Conservation (phyloP, 2,797 vertebrate species). For the Amniataba percoides region DNA sequence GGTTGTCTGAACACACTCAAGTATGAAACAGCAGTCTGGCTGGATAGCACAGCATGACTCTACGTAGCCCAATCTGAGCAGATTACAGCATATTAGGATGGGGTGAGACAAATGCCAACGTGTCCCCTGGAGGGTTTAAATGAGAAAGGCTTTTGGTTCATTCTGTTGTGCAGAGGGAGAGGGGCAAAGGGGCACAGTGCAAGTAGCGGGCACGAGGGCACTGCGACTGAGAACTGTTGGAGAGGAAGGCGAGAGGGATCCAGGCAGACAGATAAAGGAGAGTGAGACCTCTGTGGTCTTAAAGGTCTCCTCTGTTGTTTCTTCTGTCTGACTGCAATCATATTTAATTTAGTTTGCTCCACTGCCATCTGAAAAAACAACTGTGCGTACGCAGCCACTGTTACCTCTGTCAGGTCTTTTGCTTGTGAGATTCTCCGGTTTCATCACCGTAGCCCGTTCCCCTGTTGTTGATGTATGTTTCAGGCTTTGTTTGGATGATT, state of each 20-base stretch:
- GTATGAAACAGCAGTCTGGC: slow-evolving; percentile 17
- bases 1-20: neutral
- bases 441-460: neutral
- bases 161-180: slow-evolving; percentile 10
- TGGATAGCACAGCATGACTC: slow-evolving; percentile 30
- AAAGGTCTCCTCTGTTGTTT: slow-evolving; percentile 21
- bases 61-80: slow-evolving; percentile 40
- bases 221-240: slow-evolving; percentile 4
- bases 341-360: slow-evolving; percentile 59
- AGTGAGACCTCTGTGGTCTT: slow-evolving; percentile 14
- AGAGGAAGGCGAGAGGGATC: slow-evolving; percentile 13
- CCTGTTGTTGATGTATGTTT: slow-evolving; percentile 2
- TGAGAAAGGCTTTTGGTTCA: slow-evolving; percentile 50
- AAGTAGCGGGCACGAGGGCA: slow-evolving; percentile 35
- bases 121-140: slow-evolving; percentile 50
- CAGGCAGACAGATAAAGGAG: slow-evolving; percentile 19
- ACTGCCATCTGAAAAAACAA: slow-evolving; percentile 54
- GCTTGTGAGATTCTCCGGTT: neutral
- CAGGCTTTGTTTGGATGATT: slow-evolving; percentile 37
- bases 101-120: slow-evolving; percentile 58
- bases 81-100: slow-evolving; percentile 68
- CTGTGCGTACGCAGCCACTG: neutral
- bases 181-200: slow-evolving; percentile 28
- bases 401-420: slow-evolving; percentile 12
- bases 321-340: slow-evolving; percentile 45